Evolutionary conservation across 2,113 vertebrate genomes (phyloP).

Genomic region (Lycaon pictus): DNA sequence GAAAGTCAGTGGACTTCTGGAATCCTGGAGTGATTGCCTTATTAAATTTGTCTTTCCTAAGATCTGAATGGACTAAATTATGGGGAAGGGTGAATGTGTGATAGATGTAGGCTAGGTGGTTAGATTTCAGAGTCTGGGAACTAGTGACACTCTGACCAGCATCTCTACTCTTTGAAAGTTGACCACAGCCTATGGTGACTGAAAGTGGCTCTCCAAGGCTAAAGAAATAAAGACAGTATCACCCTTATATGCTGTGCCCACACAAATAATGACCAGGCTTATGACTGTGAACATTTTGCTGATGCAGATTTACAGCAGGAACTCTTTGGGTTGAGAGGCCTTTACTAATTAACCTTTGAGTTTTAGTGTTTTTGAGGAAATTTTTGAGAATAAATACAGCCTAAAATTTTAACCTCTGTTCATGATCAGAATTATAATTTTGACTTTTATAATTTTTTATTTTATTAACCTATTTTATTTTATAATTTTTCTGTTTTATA

Average conservation of each 20-base stretch:
- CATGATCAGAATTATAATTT: background rate
- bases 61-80: background rate
- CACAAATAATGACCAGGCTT: background rate
- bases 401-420: background rate
- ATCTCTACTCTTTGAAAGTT: background rate
- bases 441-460: background rate
- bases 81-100: too few species aligned
- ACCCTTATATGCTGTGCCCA: too few species aligned
- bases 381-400: background rate
- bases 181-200: background rate
- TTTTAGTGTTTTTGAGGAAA: background rate
- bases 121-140: too few species aligned
- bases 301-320: too few species aligned
- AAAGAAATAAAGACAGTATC: background rate
- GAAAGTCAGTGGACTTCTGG: background rate
- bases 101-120: fast-evolving
- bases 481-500: background rate
- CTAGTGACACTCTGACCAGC: background rate
- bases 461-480: too few species aligned
- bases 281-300: fast-evolving
- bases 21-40: background rate
- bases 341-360: background rate
- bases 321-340: background rate
- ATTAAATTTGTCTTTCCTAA: background rate
- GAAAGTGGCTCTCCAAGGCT: too few species aligned